Conservation (phyloP, 2,113 vertebrate genomes). For the Tautogolabrus adspersus region DNA sequence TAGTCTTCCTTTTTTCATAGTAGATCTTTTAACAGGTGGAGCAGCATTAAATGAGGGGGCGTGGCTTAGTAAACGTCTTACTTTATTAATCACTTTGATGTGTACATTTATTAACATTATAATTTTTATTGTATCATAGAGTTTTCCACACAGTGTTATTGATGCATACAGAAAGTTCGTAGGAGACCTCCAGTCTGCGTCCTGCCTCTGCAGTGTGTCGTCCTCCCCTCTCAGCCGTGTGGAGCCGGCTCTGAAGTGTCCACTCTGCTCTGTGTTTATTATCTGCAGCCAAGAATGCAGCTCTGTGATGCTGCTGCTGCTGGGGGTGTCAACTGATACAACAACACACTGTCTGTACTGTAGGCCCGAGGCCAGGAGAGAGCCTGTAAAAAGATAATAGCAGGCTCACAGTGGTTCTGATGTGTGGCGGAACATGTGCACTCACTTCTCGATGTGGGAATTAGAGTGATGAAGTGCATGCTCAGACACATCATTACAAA, state of each 20-base stretch:
- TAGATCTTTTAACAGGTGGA: no score
- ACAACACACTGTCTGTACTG: conserved; percentile 53
- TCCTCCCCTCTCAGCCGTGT: background rate
- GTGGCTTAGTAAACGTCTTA: background rate
- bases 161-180: conserved; percentile 17
- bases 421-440: conserved; percentile 39
- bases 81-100: background rate
- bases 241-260: conserved; percentile 70
- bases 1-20: no score
- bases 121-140: no score
- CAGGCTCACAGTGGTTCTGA: conserved; percentile 54
- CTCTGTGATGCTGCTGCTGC: conserved; percentile 45
- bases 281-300: conserved; percentile 74
- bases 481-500: background rate
- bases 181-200: conserved; percentile 26
- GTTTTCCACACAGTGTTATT: conserved; percentile 3
- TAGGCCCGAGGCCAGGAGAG: conserved; percentile 47
- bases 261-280: conserved; percentile 68
- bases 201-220: no score
- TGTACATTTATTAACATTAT: background rate
- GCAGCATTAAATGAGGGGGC: background rate
- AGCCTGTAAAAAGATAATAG: conserved; percentile 74
- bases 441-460: conserved; percentile 32
- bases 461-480: conserved; percentile 33
- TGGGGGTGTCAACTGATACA: conserved; percentile 62